Conservation (phyloP, 1,140 invertebrate genomes). For the Chironomus tepperi region DNA sequence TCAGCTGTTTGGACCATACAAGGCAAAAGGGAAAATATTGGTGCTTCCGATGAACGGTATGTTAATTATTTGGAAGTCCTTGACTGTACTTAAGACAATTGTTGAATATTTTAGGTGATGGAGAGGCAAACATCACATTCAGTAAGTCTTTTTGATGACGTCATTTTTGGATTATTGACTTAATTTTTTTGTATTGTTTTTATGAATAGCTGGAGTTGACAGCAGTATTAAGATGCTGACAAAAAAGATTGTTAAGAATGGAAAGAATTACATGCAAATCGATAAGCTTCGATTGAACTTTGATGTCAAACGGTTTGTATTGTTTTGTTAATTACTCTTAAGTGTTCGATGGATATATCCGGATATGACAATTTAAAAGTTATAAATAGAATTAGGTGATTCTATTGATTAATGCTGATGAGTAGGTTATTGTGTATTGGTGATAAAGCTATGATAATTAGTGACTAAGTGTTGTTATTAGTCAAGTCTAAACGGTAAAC, state of each 20-base stretch:
- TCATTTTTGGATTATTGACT: constrained; percentile 21
- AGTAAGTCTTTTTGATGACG: constrained; percentile 34
- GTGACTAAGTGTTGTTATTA: too few species aligned
- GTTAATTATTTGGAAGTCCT: constrained; percentile 39
- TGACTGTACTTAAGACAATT: constrained; percentile 42
- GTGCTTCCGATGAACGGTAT: constrained; percentile 38
- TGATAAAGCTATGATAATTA: too few species aligned
- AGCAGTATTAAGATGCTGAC: constrained; percentile 18
- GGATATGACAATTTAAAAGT: too few species aligned
- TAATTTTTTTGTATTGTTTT: constrained; percentile 13
- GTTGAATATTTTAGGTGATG: constrained; percentile 45
- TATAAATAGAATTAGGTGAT: too few species aligned
- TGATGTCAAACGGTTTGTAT: constrained; percentile 26
- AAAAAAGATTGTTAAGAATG: constrained; percentile 6
- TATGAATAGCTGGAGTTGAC: neutral
- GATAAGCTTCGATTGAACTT: constrained; percentile 32
- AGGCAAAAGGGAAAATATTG: constrained; percentile 21
- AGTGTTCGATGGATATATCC: too few species aligned
- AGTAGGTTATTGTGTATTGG: too few species aligned
- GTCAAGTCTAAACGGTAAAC: too few species aligned
- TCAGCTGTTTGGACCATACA: neutral
- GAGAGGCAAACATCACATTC: constrained; percentile 42
- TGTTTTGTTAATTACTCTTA: neutral
- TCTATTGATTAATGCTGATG: too few species aligned
- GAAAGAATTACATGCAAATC: constrained; percentile 28